Conservation (phyloP, 2,888 invertebrate genomes). For the Sphaerophoria rueppellii region DNA sequence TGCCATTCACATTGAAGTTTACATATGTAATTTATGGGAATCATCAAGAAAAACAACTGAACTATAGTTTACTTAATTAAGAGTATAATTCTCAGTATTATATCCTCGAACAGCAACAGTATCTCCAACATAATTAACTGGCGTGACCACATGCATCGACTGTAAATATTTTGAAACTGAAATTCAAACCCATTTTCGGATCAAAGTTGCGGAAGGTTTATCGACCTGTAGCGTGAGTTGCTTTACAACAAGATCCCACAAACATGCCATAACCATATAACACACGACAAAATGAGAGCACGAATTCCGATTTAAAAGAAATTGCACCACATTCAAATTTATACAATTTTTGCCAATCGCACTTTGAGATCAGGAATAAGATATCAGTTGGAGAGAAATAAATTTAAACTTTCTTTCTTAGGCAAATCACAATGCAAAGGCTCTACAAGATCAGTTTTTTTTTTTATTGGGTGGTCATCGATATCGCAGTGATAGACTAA, state of each 20-base stretch:
- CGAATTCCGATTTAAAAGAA: slow-evolving; percentile 56
- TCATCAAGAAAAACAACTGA: no score
- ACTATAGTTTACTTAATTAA: no score
- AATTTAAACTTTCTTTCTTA: slow-evolving; percentile 36
- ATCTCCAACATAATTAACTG: background rate
- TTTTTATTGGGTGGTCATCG: background rate
- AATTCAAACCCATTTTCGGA: slow-evolving; percentile 56
- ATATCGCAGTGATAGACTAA: slow-evolving; percentile 33
- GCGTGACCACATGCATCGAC: slow-evolving; percentile 40
- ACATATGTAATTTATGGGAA: no score
- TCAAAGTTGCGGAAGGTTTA: slow-evolving; percentile 34
- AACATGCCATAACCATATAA: background rate
- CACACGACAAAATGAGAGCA: slow-evolving; percentile 37
- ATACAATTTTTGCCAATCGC: slow-evolving; percentile 40
- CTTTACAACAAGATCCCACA: background rate
- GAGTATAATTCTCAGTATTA: no score
- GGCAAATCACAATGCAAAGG: background rate
- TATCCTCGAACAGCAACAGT: no score
- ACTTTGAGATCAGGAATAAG: slow-evolving; percentile 40
- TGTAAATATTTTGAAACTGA: slow-evolving; percentile 60
- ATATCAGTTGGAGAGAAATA: background rate
- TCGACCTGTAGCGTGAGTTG: slow-evolving; percentile 60
- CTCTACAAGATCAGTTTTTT: slow-evolving; percentile 21
- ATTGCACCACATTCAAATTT: slow-evolving; percentile 14
- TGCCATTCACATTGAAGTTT: no score